Base-by-base conservation (phyloP, 1,140 invertebrate genomes). In the Drosophila sechellia region DNA sequence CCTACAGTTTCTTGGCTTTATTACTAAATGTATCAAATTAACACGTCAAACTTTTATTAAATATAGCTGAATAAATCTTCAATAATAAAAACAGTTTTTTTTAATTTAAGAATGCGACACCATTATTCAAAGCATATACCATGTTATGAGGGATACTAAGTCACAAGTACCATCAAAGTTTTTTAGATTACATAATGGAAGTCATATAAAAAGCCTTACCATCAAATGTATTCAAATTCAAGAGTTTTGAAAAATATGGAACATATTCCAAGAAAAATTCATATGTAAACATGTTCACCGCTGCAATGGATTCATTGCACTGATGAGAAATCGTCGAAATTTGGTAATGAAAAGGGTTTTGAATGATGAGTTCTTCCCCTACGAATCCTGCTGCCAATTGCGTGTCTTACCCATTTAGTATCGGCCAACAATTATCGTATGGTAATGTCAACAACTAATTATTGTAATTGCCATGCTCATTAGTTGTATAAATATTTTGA, bases 1-100 rank as follows among this genome's bases (percentile, higher is more conserved):
- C 90, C 8, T 91, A 91, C 48, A 90, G 83, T n/a, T 83, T 91
- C 15, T 77, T 91, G 37, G 90, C 90, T 4, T 57, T 91, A 0
- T 39, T 91, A 3, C 40, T 91, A 5, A 91, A 91, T 78, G 71
- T 90, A 17, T 80, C 77, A 0, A 85, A 87, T 10, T 77, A 34
- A 80, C 13, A 17, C 1, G 22, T 27, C 0, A 17, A 31, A n/a
- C 5, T 17, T 15, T 4, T 13, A 49, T 17, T 34, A 11, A 48
- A 10, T 5, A n/a, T 4, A 10, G n/a, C 2, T n/a, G n/a, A 27
- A 6, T 27, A 1, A 1, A 48, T 27, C 6, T 6, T 1, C 10
- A 49, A 49, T n/a, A n/a, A 5, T 25, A 25, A 5, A 13, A 11
- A 1, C 1, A n/a, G 6, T 46, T 48, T 13, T 3, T 3, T 31